phyloP scores from a whole-genome alignment of 2,888 invertebrate genomes.

The Nymphalis c-album region DNA sequence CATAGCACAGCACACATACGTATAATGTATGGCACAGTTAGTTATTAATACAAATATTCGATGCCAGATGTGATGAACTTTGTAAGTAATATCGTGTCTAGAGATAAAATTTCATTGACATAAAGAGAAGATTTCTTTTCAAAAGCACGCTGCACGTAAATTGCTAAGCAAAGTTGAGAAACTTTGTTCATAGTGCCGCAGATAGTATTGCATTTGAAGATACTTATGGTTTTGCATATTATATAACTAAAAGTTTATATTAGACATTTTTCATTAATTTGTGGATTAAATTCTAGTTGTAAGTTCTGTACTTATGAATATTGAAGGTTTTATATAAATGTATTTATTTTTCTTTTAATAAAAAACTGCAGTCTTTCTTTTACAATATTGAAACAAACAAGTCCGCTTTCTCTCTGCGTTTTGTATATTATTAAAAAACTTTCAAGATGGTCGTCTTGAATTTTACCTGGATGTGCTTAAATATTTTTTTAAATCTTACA shows the following conservation, averaged over 20 bases:
- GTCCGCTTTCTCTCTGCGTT: not conserved
- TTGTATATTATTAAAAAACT: conserved; percentile 24
- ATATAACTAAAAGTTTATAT: not conserved
- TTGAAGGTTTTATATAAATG: no score
- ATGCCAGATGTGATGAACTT: not conserved
- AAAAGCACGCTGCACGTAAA: not conserved
- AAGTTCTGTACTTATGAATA: no score
- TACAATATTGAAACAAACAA: not conserved
- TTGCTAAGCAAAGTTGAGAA: conserved; percentile 2
- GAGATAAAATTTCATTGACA: not conserved
- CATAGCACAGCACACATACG: no score
- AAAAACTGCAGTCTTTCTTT: no score
- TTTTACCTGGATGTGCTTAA: conserved; percentile 20
- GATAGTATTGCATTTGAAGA: conserved; percentile 3
- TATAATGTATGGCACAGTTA: no score
- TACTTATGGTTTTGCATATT: not conserved
- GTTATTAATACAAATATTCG: not conserved
- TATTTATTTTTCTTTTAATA: no score
- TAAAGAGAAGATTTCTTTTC: not conserved
- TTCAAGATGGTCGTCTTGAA: conserved; percentile 24
- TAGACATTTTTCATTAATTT: not conserved
- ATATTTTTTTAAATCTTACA: conserved; percentile 24
- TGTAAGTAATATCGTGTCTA: no score
- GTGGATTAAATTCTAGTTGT: no score
- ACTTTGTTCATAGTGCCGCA: not conserved